Conservation (phyloP, 2,797 vertebrate species). For the Dromococcyx pavoninus region DNA sequence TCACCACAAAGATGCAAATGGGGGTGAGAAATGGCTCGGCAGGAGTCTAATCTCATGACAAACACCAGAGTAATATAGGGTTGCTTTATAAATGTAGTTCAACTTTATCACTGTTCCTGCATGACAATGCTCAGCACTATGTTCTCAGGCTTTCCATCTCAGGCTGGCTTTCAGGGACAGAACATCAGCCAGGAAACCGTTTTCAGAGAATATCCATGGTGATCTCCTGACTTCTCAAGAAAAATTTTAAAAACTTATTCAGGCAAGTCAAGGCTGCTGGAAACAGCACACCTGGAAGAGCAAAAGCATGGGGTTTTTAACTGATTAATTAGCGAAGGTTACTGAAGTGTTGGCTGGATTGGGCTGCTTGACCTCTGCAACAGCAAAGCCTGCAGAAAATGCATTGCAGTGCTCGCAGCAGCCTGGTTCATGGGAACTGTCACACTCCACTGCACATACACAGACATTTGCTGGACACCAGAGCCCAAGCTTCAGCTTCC, state of each 20-base stretch:
- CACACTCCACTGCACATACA: not conserved
- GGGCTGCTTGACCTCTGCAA: not conserved
- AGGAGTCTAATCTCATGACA: not conserved
- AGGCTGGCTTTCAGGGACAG: not conserved
- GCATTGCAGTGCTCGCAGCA: rapidly evolving
- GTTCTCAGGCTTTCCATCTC: not conserved
- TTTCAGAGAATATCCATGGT: not conserved
- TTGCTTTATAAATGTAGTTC: not conserved
- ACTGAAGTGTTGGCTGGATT: not conserved
- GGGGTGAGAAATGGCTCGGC: not conserved
- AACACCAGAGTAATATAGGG: not conserved
- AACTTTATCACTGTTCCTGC: not conserved
- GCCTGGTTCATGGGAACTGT: not conserved
- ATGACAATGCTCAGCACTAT: rapidly evolving
- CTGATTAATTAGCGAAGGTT: not conserved
- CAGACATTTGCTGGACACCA: not conserved
- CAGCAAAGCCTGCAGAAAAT: not conserved
- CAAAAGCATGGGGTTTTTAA: not conserved
- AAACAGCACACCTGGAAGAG: not conserved
- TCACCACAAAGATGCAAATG: not conserved
- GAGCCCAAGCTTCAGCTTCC: not conserved
- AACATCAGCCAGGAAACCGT: not conserved
- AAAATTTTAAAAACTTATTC: not conserved
- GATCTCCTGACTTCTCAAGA: not conserved
- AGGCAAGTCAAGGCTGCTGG: not conserved